These are phyloP conservation scores for Eupithecia subfuscata DNA, from an alignment of 2,888 invertebrate genomes.

Conservation along the genomic window DNA sequence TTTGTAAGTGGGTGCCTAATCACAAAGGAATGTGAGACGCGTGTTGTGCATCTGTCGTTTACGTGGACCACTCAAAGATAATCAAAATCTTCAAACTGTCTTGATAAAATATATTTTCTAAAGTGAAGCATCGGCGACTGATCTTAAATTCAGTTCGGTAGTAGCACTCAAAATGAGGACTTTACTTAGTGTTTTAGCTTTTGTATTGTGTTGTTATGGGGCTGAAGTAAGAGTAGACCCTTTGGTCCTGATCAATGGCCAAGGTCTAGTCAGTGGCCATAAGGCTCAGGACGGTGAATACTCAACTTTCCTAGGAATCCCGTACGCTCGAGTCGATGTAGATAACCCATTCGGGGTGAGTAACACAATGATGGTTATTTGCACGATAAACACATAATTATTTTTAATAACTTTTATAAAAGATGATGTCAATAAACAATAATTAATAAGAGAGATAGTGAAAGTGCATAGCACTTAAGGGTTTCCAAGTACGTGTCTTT, in stretches of 20 bases:
- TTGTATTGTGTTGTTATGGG: constrained; percentile 43
- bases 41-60: constrained; percentile 31
- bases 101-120: constrained; percentile 60
- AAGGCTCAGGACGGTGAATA: constrained; percentile 70
- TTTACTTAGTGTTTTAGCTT: constrained; percentile 42
- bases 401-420: background rate
- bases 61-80: constrained; percentile 48
- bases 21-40: constrained; percentile 40
- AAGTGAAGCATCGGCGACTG: constrained; percentile 30
- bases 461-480: constrained; percentile 12
- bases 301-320: constrained; percentile 73
- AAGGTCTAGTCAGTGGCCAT: constrained; percentile 72
- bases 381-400: constrained; percentile 17
- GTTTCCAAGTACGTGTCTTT: background rate
- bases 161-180: constrained; percentile 46
- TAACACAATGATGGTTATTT: constrained; percentile 38
- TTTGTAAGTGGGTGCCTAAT: constrained; percentile 14
- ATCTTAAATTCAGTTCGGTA: constrained; percentile 34
- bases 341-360: constrained; percentile 78
- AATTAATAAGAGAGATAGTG: constrained; percentile 9
- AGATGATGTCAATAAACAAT: constrained; percentile 26
- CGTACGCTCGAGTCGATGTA: constrained; percentile 70
- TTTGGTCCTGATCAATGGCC: constrained; percentile 64
- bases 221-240: constrained; percentile 69
- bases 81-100: constrained; percentile 54